phyloP scores from a whole-genome alignment of 37 sponge, comb jelly and placozoan genomes.

The Halisarca cf. caerulea region DNA sequence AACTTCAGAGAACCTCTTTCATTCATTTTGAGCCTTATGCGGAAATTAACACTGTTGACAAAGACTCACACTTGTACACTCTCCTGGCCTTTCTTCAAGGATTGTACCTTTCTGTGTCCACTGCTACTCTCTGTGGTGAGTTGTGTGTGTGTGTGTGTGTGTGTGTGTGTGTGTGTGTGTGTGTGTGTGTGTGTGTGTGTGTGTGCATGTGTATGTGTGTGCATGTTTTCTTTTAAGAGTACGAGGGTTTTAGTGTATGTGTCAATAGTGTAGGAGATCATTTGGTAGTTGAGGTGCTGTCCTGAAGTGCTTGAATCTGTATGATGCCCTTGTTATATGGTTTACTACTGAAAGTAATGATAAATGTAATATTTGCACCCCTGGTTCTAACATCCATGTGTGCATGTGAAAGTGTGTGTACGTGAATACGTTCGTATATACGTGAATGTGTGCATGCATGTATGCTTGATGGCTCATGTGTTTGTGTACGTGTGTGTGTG shows the following conservation, averaged over 20 bases:
- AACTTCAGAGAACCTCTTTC: background rate
- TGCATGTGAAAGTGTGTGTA: background rate
- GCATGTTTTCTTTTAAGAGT: too few species aligned
- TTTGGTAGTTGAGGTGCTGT: too few species aligned
- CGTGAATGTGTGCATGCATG: background rate
- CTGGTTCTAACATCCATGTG: background rate
- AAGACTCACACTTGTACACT: background rate
- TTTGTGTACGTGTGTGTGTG: background rate
- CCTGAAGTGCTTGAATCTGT: too few species aligned
- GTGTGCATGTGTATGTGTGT: too few species aligned
- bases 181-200: too few species aligned
- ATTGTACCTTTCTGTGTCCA: constrained; percentile 79
- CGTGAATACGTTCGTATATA: background rate
- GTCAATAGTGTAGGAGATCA: too few species aligned
- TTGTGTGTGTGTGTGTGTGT: background rate
- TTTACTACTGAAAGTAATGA: too few species aligned
- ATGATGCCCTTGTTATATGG: too few species aligned
- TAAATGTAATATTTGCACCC: too few species aligned
- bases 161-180: too few species aligned
- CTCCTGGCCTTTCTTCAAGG: constrained; percentile 53
- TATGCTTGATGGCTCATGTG: background rate
- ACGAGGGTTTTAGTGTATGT: too few species aligned
- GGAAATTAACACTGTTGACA: background rate
- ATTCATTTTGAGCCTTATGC: background rate
- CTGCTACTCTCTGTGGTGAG: constrained; percentile 81